phyloP scores from a whole-genome alignment of 2,113 vertebrate species.

The Scomber scombrus region DNA sequence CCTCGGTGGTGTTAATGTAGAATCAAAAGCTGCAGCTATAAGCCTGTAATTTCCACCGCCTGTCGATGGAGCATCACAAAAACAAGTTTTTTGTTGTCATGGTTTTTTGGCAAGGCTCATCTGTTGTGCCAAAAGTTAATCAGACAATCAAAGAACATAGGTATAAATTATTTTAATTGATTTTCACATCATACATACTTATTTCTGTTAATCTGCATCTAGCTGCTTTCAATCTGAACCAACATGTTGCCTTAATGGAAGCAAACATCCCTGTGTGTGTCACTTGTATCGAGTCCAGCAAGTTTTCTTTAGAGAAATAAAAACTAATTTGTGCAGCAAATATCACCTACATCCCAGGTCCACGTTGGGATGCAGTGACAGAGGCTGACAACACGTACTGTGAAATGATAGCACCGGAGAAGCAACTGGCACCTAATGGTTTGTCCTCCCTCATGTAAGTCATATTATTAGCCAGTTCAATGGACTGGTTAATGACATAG shows the following conservation, averaged over 20 bases:
- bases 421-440: conserved; percentile 46
- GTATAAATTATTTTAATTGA: conserved; percentile 24
- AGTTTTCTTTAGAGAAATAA: conserved; percentile 1
- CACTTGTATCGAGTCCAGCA: conserved; percentile 34
- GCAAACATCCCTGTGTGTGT: not conserved
- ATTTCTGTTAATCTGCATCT: not conserved
- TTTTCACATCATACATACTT: not conserved
- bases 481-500: conserved; percentile 80
- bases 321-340: conserved; percentile 35
- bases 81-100: conserved; percentile 4
- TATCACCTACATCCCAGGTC: conserved; percentile 37
- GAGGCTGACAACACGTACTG: conserved; percentile 42
- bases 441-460: conserved; percentile 74
- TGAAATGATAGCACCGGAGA: conserved; percentile 57
- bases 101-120: not conserved
- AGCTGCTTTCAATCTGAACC: not conserved
- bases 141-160: too few species aligned
- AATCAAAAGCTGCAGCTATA: conserved; percentile 42
- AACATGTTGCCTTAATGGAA: not conserved
- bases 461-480: conserved; percentile 83
- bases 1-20: conserved; percentile 26
- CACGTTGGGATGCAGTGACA: conserved; percentile 24
- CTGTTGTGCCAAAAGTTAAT: too few species aligned
- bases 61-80: not conserved
- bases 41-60: conserved; percentile 14